A percentile compares a stretch with the other conserved stretches of the same genome.
phyloP scores from a whole-genome alignment of 2,888 invertebrate genomes.

The Cheilosia soror region DNA sequence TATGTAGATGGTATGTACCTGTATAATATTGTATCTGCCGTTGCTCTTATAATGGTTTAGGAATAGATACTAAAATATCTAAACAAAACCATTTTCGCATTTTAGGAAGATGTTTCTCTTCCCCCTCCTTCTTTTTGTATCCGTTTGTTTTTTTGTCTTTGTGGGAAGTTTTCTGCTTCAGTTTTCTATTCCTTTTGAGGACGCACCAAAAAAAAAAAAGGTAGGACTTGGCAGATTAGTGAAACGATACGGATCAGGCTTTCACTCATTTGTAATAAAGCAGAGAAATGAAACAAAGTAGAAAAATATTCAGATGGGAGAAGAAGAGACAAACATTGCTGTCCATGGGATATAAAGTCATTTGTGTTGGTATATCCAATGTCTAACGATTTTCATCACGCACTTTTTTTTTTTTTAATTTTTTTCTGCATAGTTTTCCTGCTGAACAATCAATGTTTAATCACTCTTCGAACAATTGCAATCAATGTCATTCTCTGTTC shows the following conservation, averaged over 20 bases:
- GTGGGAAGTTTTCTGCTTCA: not conserved
- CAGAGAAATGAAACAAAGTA: not conserved
- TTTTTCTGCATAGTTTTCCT: too few species aligned
- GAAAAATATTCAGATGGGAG: not conserved
- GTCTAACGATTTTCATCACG: too few species aligned
- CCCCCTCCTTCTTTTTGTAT: too few species aligned
- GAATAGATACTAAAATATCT: slow-evolving; percentile 15
- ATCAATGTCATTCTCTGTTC: too few species aligned
- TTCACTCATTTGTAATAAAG: slow-evolving; percentile 34
- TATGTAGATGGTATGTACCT: not conserved
- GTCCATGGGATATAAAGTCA: not conserved
- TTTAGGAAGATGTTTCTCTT: slow-evolving; percentile 39
- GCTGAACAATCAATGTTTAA: too few species aligned
- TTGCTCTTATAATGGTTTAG: not conserved
- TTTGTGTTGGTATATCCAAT: not conserved
- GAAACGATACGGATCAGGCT: slow-evolving; percentile 38
- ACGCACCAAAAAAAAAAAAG: not conserved
- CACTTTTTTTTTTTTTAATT: too few species aligned
- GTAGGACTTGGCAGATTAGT: slow-evolving; percentile 35
- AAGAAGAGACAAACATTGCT: not conserved
- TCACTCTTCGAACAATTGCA: too few species aligned
- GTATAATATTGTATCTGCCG: not conserved
- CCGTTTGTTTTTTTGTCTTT: too few species aligned
- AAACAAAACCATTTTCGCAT: slow-evolving; percentile 21
- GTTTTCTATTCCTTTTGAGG: slow-evolving; percentile 2